Conservation (phyloP, 2,888 invertebrate species). For the Thymelicus sylvestris region DNA sequence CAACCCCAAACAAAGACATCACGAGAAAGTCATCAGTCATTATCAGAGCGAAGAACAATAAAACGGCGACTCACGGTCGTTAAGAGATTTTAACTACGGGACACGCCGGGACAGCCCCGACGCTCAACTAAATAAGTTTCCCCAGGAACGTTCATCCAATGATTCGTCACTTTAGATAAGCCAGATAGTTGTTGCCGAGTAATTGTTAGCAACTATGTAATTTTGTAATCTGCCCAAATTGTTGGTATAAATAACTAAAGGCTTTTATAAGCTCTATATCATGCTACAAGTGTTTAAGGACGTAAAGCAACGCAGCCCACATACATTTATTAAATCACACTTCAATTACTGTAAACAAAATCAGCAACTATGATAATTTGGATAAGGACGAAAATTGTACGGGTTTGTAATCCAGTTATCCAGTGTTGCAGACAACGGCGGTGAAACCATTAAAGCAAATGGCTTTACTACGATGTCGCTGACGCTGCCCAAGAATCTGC, state of each 20-base stretch:
- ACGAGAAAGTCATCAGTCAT: constrained; percentile 79
- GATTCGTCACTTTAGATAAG: constrained; percentile 42
- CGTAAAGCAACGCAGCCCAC: constrained; percentile 29
- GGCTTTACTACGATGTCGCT: constrained; percentile 60
- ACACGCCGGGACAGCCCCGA: constrained; percentile 53
- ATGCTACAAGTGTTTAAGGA: constrained; percentile 23
- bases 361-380: constrained; percentile 38
- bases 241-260: constrained; percentile 2
- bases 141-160: constrained; percentile 56
- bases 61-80: constrained; percentile 77
- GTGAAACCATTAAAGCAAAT: constrained; percentile 69
- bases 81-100: constrained; percentile 71
- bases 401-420: constrained; percentile 38
- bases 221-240: not conserved
- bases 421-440: constrained; percentile 41
- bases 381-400: constrained; percentile 44
- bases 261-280: not conserved
- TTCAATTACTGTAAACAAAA: constrained; percentile 28
- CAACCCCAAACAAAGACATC: constrained; percentile 77
- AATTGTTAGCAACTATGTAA: constrained; percentile 22
- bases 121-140: constrained; percentile 41
- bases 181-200: constrained; percentile 50
- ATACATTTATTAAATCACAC: constrained; percentile 39
- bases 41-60: constrained; percentile 79
- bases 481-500: constrained; percentile 60